Base-by-base conservation (phyloP, 2,113 vertebrate genomes). In the Orientallactaga bullata region DNA sequence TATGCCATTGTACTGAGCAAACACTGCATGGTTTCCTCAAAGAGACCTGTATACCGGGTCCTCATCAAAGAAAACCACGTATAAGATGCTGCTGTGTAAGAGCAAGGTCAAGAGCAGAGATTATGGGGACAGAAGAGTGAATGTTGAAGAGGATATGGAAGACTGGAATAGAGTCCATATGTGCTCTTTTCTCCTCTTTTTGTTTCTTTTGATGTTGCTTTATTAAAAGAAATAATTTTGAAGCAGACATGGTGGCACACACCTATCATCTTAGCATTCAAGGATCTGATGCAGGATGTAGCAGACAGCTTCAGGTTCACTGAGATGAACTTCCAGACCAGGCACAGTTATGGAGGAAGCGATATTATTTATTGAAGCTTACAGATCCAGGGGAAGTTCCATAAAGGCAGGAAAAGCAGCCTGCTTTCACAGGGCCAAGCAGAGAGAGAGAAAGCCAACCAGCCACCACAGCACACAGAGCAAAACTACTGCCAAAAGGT, bases 161-260 rank as follows among this genome's bases (percentile, higher is more conserved):
- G 15, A 12, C 2, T 13, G 18, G 51, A 15, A 5, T 5, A 37
- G 51, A 51, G 16, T 24, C 3, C 71, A 15, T 21, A 18, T 21
- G 6, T 3, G 0, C 35, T 26, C 24, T 21, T 63, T 26, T 4
- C 5, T 2, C 24, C 9, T 2, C 5, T 13, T 61, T 74, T 47
- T 4, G 63, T 7, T 21, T 73, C 24, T 24, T 42, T 42, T 74
- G 51, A n/a, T 51, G 55, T 69, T 35, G 16, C 21, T 26, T 35
- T 55, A 55, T 55, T 55, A 10, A 55, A 55, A 55, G 12, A 47
- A 47, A 47, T 47, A 47, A 47, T n/a, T n/a, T n/a, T n/a, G n/a
- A n/a, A n/a, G n/a, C 51, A 69, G 63, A 16, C 30, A 69, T 20
- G 8, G 10, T 55, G 11, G 15, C 15, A 71, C 7, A 71, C 4